Conservation (phyloP, 2,113 vertebrate species). For the Microcebus griseorufus region DNA sequence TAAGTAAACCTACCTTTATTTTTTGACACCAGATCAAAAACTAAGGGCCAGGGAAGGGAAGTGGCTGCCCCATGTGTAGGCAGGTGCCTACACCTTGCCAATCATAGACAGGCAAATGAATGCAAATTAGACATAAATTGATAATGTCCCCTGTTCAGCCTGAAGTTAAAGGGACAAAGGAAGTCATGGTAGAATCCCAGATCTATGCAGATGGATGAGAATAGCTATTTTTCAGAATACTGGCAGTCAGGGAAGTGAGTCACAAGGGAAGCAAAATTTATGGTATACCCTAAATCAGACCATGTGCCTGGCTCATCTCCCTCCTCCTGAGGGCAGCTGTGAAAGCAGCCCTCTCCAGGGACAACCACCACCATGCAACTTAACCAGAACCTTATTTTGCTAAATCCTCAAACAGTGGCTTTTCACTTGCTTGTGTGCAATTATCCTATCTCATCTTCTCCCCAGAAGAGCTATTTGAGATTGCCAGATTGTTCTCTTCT, state of each 20-base stretch:
- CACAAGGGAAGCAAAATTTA: neutral
- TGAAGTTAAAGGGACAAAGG: conserved; percentile 1
- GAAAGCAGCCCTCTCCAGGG: neutral
- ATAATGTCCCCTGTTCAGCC: accelerated
- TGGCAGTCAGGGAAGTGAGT: neutral
- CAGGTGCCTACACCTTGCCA: too few species aligned
- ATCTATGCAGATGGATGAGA: neutral
- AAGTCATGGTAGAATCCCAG: neutral
- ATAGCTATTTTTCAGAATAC: neutral
- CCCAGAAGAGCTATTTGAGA: conserved; percentile 18
- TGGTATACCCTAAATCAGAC: neutral
- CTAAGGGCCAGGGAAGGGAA: neutral
- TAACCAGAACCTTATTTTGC: neutral
- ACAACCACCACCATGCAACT: neutral
- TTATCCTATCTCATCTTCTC: conserved; percentile 38
- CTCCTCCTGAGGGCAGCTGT: neutral
- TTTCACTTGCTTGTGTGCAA: neutral
- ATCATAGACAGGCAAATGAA: neutral
- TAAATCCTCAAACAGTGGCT: neutral
- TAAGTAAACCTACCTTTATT: neutral
- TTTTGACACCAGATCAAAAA: neutral
- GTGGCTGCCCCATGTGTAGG: accelerated
- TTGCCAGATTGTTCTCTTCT: conserved; percentile 29
- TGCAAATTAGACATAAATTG: neutral
- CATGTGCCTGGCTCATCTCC: too few species aligned